Conservation (phyloP, 2,113 vertebrate genomes). For the Grallaria varia region DNA sequence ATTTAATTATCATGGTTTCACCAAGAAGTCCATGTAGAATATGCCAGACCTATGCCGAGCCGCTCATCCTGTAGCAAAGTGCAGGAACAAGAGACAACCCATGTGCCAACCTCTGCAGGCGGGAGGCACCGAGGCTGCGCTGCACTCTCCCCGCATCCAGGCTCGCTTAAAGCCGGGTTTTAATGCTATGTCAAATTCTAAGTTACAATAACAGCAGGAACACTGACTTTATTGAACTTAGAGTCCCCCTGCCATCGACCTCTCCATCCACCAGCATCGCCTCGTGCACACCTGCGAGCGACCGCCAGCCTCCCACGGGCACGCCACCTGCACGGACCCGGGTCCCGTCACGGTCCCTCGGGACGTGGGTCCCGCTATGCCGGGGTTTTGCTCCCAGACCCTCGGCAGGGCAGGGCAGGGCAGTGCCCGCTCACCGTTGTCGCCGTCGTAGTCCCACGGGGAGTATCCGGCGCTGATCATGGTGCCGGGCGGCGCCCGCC, state of each 20-base stretch:
- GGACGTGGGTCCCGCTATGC: not conserved
- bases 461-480: no score
- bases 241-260: not conserved
- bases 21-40: not conserved
- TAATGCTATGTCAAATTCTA: not conserved
- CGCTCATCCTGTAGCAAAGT: not conserved
- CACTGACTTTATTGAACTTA: not conserved
- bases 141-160: not conserved
- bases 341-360: accelerated
- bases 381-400: not conserved
- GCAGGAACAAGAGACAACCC: not conserved
- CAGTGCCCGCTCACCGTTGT: constrained; percentile 82
- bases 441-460: no score
- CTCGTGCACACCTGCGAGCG: not conserved
- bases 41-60: not conserved
- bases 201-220: not conserved
- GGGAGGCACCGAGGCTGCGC: accelerated
- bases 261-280: not conserved
- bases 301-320: not conserved
- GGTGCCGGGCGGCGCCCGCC: no score
- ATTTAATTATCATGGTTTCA: not conserved
- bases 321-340: not conserved
- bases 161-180: not conserved
- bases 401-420: no score
- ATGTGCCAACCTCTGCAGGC: accelerated